Base-by-base conservation (phyloP, 2,797 vertebrate genomes). In the Anguilla obscura region DNA sequence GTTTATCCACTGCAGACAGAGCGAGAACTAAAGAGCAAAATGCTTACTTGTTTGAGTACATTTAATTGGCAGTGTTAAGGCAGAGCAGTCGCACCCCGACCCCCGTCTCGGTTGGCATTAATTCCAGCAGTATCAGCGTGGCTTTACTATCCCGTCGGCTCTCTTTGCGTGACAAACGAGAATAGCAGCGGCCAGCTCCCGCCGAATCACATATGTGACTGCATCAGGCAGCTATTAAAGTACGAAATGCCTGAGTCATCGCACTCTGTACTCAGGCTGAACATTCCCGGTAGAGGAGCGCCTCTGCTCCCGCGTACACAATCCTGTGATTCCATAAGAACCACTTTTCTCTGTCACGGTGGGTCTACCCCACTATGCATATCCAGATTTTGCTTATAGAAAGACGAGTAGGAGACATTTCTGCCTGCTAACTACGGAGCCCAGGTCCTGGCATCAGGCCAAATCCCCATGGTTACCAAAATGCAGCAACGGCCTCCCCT, bases 401-500 rank as follows among this genome's bases (percentile, higher is more conserved):
- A 90, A 89, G 24, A 87, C 91, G 91, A 93, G 94, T 93, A 92
- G 94, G 90, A 93, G 92, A 91, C 90, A 92, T 95, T 93, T 93
- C 89, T 91, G 92, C 86, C 88, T 87, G 91, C 91, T 89, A 90
- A 92, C 21, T 45, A 89, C 88, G 88, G 89, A 91, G 91, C 90
- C 90, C 90, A 89, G 91, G 88, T 92, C 89, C 84, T 94, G 95
- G 95, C 91, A 87, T 30, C 85, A 85, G 89, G 91, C 94, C 95
- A 95, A 93, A 93, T 96, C 94, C 92, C 93, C 94, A 95, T 94
- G 93, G 93, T 94, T 94, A 95, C 94, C 88, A 89, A 58, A 87
- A 90, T 60, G 56, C 90, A 93, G 90, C 91, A 88, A 93, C 91
- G 91, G 92, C 91, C 87, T 92, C 91, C 90, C 90, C 87, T 87